Percentiles rank a stretch among this genome's conserved stretches.
Conservation (phyloP, 2,888 invertebrate species). For the Limenitis camilla region DNA sequence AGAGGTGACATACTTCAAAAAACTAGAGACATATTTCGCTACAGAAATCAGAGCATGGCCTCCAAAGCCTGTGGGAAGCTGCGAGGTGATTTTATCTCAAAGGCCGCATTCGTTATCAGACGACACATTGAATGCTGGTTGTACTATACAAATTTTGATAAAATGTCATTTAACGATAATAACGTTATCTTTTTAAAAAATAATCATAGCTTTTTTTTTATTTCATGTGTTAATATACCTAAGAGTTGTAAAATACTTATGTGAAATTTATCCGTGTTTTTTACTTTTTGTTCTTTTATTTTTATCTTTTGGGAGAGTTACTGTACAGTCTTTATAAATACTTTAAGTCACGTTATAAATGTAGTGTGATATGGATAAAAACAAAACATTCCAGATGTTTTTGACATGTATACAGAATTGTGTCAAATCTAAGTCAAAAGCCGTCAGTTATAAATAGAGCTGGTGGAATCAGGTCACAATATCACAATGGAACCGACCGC, state of each 20-base stretch:
- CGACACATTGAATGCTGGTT: constrained; percentile 27
- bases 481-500: constrained; percentile 39
- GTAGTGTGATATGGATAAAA: too few relatives aligned
- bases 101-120: constrained; percentile 40
- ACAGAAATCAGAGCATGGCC: not conserved
- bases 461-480: constrained; percentile 41
- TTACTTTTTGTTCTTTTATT: too few relatives aligned
- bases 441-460: constrained; percentile 30
- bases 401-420: not conserved
- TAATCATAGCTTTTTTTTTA: not conserved
- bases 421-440: constrained; percentile 15
- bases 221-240: not conserved
- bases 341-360: too few relatives aligned
- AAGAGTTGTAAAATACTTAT: too few relatives aligned
- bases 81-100: constrained; percentile 40
- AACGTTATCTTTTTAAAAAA: not conserved
- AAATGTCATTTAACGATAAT: constrained; percentile 2
- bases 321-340: too few relatives aligned
- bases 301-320: too few relatives aligned
- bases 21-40: not conserved
- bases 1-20: not conserved
- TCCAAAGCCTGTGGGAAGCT: constrained; percentile 14
- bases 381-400: too few relatives aligned
- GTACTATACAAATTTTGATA: constrained; percentile 25
- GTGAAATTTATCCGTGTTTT: too few relatives aligned